Evolutionary conservation across 2,113 vertebrate genomes (phyloP), one percentile per base, ranked within the genome.

Genomic region (Seriola rivoliana): DNA sequence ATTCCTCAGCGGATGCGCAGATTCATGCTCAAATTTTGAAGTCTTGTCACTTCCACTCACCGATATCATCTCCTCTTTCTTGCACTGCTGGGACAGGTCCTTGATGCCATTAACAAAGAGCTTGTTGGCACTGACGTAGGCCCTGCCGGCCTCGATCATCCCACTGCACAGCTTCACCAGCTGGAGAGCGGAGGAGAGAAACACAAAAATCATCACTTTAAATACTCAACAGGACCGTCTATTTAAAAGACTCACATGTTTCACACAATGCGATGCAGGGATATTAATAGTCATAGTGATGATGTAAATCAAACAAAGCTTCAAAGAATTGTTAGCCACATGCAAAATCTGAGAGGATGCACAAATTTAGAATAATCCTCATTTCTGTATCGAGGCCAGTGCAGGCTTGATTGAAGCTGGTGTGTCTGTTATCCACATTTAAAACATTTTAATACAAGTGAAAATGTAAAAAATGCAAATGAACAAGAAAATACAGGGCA

Each of bases 71-170:
- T 92, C 92, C 88, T 99, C 98, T 73, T 97, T 97, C 91, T 96
- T 97, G 88, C 98, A 99, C 93, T 98, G 97, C 9, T 97, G 97
- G 32, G 97, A 97, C 67, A 99, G 95, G 89, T 99, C 98, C 89
- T 97, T 95, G 85, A 99, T 97, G 74, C 98, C 98, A 57, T 96
- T 97, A 73, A 99, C 97, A 85, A 99, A 99, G 64, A 98, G 97
- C 90, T 98, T 99, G 95, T 99, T 99, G 92, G 98, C 98, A 52
- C 89, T 94, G 91, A 97, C 97, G 85, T 99, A 99, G 14, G 96
- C 96, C 83, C 98, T 96, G 68, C 98, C 98, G 0, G 97, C 98
- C 82, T 99, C 98, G 71, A 99, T 99, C 98, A 99, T 99, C 1
- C 95, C 96, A 77, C 98, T 98, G 86, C 98, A 99, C 79, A 99